Percentiles rank a stretch among this genome's conserved stretches.
Evolutionary conservation across 1,140 invertebrate species (phyloP).

Genomic region (Danaus melanippus): DNA sequence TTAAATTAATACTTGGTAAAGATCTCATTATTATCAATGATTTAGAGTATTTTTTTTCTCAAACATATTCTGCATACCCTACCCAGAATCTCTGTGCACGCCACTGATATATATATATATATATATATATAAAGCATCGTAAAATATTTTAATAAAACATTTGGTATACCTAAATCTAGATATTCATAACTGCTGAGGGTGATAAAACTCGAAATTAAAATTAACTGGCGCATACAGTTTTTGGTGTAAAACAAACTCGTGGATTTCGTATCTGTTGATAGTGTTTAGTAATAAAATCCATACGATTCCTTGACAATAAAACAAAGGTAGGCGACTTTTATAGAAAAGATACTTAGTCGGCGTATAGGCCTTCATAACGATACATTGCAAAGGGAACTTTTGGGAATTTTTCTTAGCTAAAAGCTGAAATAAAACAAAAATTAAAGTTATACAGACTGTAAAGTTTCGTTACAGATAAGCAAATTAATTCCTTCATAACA

Average conservation of each 20-base stretch:
- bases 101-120: no score
- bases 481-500: conserved; percentile 1
- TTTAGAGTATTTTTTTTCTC: no score
- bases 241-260: conserved; percentile 35
- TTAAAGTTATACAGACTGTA: background rate
- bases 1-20: no score
- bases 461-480: conserved; percentile 30
- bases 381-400: conserved; percentile 29
- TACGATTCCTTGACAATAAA: conserved; percentile 41
- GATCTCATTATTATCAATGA: no score
- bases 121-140: no score
- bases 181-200: conserved; percentile 13
- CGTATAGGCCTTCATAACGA: conserved; percentile 35
- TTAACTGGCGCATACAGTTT: conserved; percentile 29
- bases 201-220: conserved; percentile 41
- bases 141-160: no score
- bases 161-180: no score
- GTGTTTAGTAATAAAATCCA: conserved; percentile 28
- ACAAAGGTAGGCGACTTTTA: conserved; percentile 33
- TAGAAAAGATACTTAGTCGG: conserved; percentile 29
- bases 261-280: conserved; percentile 31
- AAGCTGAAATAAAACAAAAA: conserved; percentile 29
- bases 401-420: conserved; percentile 24
- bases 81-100: no score
- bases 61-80: no score